Percentiles rank a stretch among this genome's conserved stretches.
Evolutionary conservation across 2,888 invertebrate species (phyloP).

Genomic region (Macropis europaea): DNA sequence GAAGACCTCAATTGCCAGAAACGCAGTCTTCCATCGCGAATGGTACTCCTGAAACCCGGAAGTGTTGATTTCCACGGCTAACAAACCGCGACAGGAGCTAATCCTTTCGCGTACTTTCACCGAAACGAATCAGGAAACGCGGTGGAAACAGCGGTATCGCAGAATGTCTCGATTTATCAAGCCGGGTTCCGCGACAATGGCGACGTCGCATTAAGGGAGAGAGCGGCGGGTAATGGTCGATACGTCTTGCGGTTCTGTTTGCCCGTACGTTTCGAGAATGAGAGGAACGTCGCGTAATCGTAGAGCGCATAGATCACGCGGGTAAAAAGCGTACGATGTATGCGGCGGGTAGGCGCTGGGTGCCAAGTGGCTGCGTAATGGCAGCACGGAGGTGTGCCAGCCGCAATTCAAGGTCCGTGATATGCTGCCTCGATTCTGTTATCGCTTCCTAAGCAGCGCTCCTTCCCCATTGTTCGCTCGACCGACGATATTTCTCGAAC

Average conservation of each 20-base stretch:
- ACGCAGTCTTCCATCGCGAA: too few species aligned
- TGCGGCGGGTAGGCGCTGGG: slow-evolving; percentile 34
- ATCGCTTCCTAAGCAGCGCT: slow-evolving; percentile 60
- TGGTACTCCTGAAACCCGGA: too few species aligned
- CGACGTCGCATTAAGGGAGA: slow-evolving; percentile 18
- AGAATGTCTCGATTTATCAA: slow-evolving; percentile 37
- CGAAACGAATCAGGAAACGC: too few species aligned
- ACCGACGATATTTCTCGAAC: slow-evolving; percentile 56
- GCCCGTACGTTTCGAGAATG: slow-evolving; percentile 43
- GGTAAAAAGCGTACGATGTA: slow-evolving; percentile 32
- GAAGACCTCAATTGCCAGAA: too few species aligned
- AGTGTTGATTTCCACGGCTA: too few species aligned
- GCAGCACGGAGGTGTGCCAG: slow-evolving; percentile 59
- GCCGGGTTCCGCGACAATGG: slow-evolving; percentile 22
- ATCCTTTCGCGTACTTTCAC: background rate
- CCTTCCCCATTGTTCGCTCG: slow-evolving; percentile 57
- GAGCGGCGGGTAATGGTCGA: slow-evolving; percentile 31
- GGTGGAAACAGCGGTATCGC: background rate
- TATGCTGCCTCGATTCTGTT: slow-evolving; percentile 62
- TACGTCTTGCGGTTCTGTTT: slow-evolving; percentile 37
- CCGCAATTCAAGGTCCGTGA: slow-evolving; percentile 64
- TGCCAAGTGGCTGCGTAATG: slow-evolving; percentile 58
- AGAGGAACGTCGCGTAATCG: slow-evolving; percentile 56
- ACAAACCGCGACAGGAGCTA: too few species aligned
- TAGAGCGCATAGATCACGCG: slow-evolving; percentile 47